Percentiles rank a stretch among this genome's conserved stretches.
Conservation (phyloP, 2,888 invertebrate species). For the Steinernema scapterisci region DNA sequence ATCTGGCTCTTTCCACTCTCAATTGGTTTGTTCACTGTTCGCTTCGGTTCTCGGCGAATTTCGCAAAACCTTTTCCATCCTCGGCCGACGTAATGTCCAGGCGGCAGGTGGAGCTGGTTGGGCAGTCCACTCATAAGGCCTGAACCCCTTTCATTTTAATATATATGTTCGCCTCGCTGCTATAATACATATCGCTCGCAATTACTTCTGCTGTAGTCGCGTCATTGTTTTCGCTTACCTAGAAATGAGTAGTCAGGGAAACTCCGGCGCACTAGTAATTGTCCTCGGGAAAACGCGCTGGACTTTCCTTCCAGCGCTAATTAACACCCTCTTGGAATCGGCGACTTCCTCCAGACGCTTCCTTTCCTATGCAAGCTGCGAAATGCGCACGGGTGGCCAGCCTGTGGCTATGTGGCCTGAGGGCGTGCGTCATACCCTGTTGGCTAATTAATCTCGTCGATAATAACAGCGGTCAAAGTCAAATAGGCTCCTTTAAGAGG, state of each 20-base stretch:
- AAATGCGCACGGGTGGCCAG: conserved; percentile 17
- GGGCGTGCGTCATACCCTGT: neutral
- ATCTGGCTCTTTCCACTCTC: conserved; percentile 19
- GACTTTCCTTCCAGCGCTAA: neutral
- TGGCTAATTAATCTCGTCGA: conserved; percentile 31
- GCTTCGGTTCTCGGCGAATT: neutral
- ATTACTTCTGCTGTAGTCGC: no score
- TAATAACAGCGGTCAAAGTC: conserved; percentile 28
- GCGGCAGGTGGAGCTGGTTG: neutral
- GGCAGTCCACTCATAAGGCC: neutral
- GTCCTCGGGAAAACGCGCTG: neutral
- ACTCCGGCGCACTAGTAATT: neutral
- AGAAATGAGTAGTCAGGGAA: no score
- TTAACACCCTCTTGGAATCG: conserved; percentile 4
- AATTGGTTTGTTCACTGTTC: neutral
- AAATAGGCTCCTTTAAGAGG: conserved; percentile 7
- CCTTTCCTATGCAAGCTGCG: neutral
- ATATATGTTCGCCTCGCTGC: no score
- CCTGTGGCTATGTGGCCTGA: neutral
- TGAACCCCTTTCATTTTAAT: no score
- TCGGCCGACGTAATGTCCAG: neutral
- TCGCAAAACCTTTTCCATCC: neutral
- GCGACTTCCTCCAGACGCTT: neutral
- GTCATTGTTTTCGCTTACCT: no score
- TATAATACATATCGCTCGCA: no score